These are phyloP conservation scores for Percopsis omiscomaycus DNA, from an alignment of 2,797 vertebrate species.

Conservation along the genomic window DNA sequence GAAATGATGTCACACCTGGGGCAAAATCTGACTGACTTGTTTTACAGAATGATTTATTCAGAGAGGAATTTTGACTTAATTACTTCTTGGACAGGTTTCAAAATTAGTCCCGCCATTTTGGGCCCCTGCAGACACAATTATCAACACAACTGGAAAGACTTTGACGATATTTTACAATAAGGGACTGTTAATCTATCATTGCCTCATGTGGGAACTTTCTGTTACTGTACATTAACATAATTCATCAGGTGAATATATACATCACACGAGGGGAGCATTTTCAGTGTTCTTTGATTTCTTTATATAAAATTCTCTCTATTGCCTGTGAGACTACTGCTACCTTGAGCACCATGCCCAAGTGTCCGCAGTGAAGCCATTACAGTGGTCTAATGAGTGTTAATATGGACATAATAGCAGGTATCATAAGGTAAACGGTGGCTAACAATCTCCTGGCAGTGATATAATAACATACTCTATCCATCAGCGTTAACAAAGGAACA, in stretches of 20 bases:
- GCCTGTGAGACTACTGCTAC: slow-evolving; percentile 17
- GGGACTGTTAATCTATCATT: background rate
- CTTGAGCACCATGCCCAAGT: no score
- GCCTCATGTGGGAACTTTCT: slow-evolving; percentile 1
- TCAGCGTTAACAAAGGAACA: slow-evolving; percentile 74
- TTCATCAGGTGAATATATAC: slow-evolving; percentile 23
- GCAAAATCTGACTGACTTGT: no score
- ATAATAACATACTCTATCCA: slow-evolving; percentile 60
- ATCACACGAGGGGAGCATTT: slow-evolving; percentile 21
- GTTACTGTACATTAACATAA: slow-evolving; percentile 12
- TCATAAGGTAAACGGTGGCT: slow-evolving; percentile 44
- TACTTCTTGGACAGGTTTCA: no score
- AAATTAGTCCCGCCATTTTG: no score
- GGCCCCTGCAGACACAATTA: no score
- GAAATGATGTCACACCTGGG: no score
- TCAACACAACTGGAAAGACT: no score
- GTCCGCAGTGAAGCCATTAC: background rate
- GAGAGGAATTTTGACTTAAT: no score
- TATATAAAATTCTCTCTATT: slow-evolving; percentile 27
- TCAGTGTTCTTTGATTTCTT: slow-evolving; percentile 21
- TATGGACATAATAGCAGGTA: slow-evolving; percentile 3
- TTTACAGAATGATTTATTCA: no score
- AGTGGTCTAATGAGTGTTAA: no score
- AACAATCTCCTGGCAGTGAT: slow-evolving; percentile 46
- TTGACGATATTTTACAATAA: no score